Evolutionary conservation across 35 echinoderm and acorn worm genomes (phyloP).

Genomic region (Ophioderma brevispina): DNA sequence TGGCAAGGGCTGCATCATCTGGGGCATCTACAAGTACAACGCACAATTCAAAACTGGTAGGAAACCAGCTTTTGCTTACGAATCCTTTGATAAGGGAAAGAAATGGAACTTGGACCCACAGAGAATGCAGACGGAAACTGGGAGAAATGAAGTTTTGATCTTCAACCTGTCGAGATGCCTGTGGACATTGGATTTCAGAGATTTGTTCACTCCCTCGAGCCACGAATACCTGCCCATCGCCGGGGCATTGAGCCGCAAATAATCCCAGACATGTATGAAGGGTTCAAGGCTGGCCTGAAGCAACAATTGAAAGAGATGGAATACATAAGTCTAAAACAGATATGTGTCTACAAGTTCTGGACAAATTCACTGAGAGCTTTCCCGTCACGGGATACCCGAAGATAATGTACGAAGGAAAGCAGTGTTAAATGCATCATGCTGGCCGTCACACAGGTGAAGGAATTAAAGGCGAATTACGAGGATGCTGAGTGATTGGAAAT

Average conservation of each 20-base stretch:
- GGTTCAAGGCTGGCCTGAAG: not conserved
- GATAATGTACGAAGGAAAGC: not conserved
- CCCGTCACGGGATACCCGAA: not conserved
- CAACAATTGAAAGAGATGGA: not conserved
- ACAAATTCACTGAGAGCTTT: not conserved
- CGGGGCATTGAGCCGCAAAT: not conserved
- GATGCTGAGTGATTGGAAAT: conserved; percentile 4
- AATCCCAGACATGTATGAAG: conserved; percentile 6
- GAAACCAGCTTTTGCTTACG: not conserved
- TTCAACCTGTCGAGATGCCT: not conserved
- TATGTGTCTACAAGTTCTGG: not conserved
- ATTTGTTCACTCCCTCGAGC: not conserved
- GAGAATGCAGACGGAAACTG: not conserved
- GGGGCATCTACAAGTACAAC: not conserved
- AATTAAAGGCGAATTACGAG: not conserved
- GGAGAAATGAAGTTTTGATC: not conserved
- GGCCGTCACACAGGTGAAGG: not conserved
- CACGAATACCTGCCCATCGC: not conserved
- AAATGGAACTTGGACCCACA: not conserved
- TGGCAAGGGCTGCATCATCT: not conserved
- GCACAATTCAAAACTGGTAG: too few species aligned
- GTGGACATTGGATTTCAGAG: not conserved
- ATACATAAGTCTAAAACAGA: conserved; percentile 14
- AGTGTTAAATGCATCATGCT: not conserved
- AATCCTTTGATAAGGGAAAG: not conserved